Base-by-base conservation (phyloP, 2,888 invertebrate genomes). In the Cephus pulcher region DNA sequence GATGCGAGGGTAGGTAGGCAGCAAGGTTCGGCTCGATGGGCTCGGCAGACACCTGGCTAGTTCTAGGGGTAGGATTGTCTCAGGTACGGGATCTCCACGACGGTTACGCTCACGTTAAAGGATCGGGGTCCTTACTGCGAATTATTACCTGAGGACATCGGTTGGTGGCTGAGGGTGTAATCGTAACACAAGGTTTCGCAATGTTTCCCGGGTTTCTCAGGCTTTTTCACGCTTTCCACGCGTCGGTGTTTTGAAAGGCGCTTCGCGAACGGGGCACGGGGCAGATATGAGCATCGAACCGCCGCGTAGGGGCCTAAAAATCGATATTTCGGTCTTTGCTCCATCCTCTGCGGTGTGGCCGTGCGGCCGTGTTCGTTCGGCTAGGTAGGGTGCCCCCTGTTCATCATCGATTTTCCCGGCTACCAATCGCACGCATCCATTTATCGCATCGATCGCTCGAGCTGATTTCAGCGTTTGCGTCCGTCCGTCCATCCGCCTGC, bases 361-460 rank as follows among this genome's bases (percentile, higher is more conserved):
- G 81, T 81, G 79, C 79, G 77, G 77, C 79, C 79, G 81, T 81
- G 82, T 80, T 79, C 82, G 82, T 79, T 75, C 77, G 80, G 80
- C 74, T 86, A 86, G 87, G 86, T 87, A 89, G 89, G 86, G 86
- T 88, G 85, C 88, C 86, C 86, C 86, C 86, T 80, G 83, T 88
- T 86, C 88, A 85, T 87, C 89, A 91, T 91, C 91, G 91, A 91
- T 91, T 91, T 91, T 91, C 90, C 86, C 88, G 89, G 87, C 91
- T 90, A 93, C 93, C 94, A 93, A 95, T 95, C 94, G 94, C 94
- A 94, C 94, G 94, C 94, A 94, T 94, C 94, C 95, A 94, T 95
- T 95, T 95, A 95, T 95, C 95, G 93, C 94, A 95, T 95, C 95
- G 95, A 95, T 94, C 93, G 93, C 88, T 87, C 87, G 89, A 90